phyloP scores from a whole-genome alignment of 1,140 invertebrate genomes.

The Triops cancriformis region DNA sequence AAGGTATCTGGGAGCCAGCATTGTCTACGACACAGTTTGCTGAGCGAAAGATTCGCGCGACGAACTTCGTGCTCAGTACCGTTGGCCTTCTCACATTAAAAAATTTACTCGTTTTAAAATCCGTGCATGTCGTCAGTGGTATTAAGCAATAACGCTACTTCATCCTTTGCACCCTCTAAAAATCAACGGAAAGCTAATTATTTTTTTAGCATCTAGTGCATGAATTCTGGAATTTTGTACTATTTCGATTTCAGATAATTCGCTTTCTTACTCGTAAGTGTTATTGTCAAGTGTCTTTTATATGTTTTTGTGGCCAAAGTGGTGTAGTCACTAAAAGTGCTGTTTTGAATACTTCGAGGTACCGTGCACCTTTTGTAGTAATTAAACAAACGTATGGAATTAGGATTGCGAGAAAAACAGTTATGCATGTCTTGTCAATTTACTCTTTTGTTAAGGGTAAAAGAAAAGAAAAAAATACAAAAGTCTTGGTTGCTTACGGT shows the following conservation, averaged over 20 bases:
- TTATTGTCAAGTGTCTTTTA: neutral
- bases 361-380: neutral
- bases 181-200: neutral
- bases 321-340: neutral
- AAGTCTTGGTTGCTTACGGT: too few relatives aligned
- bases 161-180: neutral
- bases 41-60: too few relatives aligned
- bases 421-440: too few relatives aligned
- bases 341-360: neutral
- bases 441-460: too few relatives aligned
- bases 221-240: neutral
- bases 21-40: too few relatives aligned
- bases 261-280: neutral
- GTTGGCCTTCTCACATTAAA: neutral
- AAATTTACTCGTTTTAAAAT: neutral
- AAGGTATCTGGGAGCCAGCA: too few relatives aligned
- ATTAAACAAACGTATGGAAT: neutral
- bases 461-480: too few relatives aligned
- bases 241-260: neutral
- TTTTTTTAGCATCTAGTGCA: neutral
- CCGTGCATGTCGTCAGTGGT: neutral
- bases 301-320: constrained; percentile 1
- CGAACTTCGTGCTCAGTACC: too few relatives aligned
- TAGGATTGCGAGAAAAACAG: too few relatives aligned
- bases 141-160: neutral